Conservation (phyloP, 2,888 invertebrate genomes). For the Platynereis dumerilii region DNA sequence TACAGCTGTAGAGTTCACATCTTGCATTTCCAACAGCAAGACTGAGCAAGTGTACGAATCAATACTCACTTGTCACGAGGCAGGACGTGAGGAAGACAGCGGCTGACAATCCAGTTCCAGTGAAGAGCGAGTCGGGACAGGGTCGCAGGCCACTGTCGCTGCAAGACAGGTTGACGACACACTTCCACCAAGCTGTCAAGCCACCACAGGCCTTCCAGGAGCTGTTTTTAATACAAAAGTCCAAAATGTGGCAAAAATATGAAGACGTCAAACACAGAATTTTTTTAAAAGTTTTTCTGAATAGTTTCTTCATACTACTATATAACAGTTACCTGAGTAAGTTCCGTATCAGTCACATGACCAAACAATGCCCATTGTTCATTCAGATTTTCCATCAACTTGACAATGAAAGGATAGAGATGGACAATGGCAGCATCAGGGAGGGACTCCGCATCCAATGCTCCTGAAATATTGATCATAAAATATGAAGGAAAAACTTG, state of each 20-base stretch:
- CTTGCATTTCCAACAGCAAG: too few species aligned
- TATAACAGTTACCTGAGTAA: background rate
- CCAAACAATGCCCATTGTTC: slow-evolving; percentile 9
- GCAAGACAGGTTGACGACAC: slow-evolving; percentile 15
- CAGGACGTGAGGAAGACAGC: slow-evolving; percentile 13
- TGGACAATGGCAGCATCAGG: slow-evolving; percentile 24
- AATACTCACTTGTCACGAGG: slow-evolving; percentile 17
- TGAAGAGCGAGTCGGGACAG: slow-evolving; percentile 43
- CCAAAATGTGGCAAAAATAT: background rate
- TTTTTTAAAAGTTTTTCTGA: too few species aligned
- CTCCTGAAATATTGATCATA: slow-evolving; percentile 25
- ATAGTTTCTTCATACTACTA: too few species aligned
- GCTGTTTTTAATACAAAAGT: slow-evolving; percentile 7
- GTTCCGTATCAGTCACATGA: background rate
- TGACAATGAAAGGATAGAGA: slow-evolving; percentile 26
- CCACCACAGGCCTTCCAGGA: slow-evolving; percentile 24
- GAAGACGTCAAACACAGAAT: too few species aligned
- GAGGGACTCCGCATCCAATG: slow-evolving; percentile 28
- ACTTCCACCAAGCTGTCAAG: slow-evolving; percentile 23
- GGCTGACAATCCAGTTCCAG: slow-evolving; percentile 49
- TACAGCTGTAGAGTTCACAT: too few species aligned
- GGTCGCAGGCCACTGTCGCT: slow-evolving; percentile 13
- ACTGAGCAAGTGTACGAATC: too few species aligned
- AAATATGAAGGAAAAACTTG: too few species aligned
- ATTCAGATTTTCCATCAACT: slow-evolving; percentile 7